Conservation (phyloP, 2,113 vertebrate genomes). For the Clinocottus analis region DNA sequence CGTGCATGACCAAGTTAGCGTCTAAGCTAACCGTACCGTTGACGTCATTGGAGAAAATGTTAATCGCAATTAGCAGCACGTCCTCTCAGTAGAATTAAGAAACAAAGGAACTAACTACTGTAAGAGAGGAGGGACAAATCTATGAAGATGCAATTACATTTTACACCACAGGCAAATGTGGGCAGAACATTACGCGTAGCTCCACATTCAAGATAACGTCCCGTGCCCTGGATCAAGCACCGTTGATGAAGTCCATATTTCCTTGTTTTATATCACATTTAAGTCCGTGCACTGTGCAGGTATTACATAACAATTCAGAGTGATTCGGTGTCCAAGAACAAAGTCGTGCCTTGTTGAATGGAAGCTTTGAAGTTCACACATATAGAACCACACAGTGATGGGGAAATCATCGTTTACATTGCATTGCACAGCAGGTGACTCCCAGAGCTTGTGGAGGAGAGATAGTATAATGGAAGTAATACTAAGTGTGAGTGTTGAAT, state of each 20-base stretch:
- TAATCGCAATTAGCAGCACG: too few species aligned
- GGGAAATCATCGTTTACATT: conserved; percentile 28
- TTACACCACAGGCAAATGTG: too few species aligned
- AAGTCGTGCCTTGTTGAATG: conserved; percentile 12
- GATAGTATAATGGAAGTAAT: conserved; percentile 1
- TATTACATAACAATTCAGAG: conserved; percentile 24
- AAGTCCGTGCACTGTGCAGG: conserved; percentile 24
- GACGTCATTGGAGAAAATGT: too few species aligned
- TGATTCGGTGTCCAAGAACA: conserved; percentile 32
- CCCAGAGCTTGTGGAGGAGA: neutral
- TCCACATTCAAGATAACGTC: neutral
- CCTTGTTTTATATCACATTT: conserved; percentile 43
- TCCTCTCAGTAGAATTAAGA: too few species aligned
- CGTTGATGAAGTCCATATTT: conserved; percentile 9
- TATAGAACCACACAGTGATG: neutral
- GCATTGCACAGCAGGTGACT: conserved; percentile 6
- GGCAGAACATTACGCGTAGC: neutral
- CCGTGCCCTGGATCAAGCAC: neutral
- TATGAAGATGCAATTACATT: too few species aligned
- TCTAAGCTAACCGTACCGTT: too few species aligned
- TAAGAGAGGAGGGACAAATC: too few species aligned
- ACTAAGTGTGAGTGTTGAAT: conserved; percentile 2
- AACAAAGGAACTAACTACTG: too few species aligned
- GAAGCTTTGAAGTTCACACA: conserved; percentile 49
- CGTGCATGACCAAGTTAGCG: too few species aligned